phyloP scores from a whole-genome alignment of 2,797 vertebrate genomes.

The Syngnathus acus region DNA sequence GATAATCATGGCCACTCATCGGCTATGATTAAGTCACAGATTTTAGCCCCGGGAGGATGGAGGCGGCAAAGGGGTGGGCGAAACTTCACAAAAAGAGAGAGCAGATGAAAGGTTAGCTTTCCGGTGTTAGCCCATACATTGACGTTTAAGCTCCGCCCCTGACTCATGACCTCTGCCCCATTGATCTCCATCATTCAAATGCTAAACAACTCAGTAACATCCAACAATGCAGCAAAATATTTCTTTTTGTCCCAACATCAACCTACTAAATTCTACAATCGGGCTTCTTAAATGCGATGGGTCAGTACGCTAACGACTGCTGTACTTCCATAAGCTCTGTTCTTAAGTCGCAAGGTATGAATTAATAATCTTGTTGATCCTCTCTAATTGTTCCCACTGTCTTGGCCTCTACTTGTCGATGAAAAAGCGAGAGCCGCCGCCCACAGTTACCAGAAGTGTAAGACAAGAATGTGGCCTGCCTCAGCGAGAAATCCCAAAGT shows the following conservation, averaged over 20 bases:
- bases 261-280: neutral
- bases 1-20: slow-evolving; percentile 51
- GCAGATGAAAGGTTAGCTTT: slow-evolving; percentile 39
- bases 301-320: neutral
- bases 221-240: slow-evolving; percentile 67
- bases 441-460: slow-evolving; percentile 33
- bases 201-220: slow-evolving; percentile 20
- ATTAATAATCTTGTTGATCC: slow-evolving; percentile 4
- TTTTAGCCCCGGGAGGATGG: slow-evolving; percentile 43
- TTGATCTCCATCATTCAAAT: slow-evolving; percentile 37
- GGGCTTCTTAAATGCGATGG: neutral
- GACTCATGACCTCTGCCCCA: slow-evolving; percentile 22
- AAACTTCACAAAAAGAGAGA: slow-evolving; percentile 36
- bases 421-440: slow-evolving; percentile 13
- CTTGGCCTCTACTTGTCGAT: neutral
- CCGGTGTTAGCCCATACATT: slow-evolving; percentile 52
- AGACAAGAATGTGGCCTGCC: slow-evolving; percentile 50
- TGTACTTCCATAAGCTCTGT: neutral
- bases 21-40: slow-evolving; percentile 62
- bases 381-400: neutral
- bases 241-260: neutral
- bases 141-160: slow-evolving; percentile 50
- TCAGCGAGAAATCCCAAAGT: slow-evolving; percentile 66
- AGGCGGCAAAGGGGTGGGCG: slow-evolving; percentile 4
- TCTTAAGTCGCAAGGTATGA: neutral